Percentiles rank a stretch among this genome's conserved stretches.
phyloP scores from a whole-genome alignment of 2,113 vertebrate genomes.

The Falco punctatus region DNA sequence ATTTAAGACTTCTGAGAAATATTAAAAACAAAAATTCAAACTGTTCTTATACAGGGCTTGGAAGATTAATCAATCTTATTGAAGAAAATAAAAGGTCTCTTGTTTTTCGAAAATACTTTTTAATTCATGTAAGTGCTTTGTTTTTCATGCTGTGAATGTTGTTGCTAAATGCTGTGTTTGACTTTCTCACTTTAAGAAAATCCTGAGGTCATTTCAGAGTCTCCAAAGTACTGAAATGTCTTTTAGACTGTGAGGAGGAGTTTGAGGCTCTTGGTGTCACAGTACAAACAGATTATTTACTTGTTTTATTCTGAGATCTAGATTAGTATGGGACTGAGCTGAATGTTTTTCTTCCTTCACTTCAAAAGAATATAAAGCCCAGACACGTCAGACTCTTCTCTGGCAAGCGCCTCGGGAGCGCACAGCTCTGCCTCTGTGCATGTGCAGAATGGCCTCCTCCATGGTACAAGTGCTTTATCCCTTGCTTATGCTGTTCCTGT shows the following conservation, averaged over 20 bases:
- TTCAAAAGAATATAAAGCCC: neutral
- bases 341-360: neutral
- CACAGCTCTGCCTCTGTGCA: rapidly evolving
- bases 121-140: neutral
- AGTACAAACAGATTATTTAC: neutral
- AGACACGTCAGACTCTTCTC: neutral
- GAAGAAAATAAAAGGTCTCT: neutral
- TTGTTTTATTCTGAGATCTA: neutral
- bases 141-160: neutral
- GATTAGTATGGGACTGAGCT: neutral
- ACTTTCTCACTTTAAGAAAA: neutral
- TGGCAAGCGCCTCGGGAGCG: neutral
- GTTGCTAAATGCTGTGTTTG: neutral
- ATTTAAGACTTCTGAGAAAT: neutral
- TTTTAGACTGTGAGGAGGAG: neutral
- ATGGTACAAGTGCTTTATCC: neutral
- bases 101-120: neutral
- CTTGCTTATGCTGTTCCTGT: neutral
- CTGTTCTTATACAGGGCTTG: neutral
- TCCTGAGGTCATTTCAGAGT: neutral
- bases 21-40: neutral
- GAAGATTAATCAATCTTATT: neutral
- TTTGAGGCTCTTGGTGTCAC: neutral
- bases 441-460: neutral
- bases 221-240: neutral